These are phyloP conservation scores for Apis florea DNA, from an alignment of 1,140 invertebrate species.

Conservation along the genomic window DNA sequence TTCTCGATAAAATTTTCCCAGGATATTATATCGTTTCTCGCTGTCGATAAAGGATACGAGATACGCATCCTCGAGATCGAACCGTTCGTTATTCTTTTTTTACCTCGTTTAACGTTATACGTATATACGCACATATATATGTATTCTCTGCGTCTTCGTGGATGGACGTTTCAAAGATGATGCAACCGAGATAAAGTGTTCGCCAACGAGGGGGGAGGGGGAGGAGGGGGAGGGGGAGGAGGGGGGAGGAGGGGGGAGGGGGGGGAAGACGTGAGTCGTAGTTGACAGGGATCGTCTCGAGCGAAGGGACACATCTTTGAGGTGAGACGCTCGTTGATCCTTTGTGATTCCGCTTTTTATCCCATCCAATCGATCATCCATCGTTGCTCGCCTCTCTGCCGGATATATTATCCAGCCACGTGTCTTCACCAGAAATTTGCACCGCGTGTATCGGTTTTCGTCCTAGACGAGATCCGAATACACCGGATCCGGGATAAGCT, in stretches of 20 bases:
- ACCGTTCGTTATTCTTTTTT: conserved; percentile 14
- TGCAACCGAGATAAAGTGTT: conserved; percentile 38
- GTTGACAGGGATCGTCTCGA: conserved; percentile 37
- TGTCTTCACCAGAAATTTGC: conserved; percentile 55
- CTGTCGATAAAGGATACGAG: conserved; percentile 16
- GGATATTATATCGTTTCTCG: conserved; percentile 16
- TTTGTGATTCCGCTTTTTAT: conserved; percentile 76
- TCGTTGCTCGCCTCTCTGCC: conserved; percentile 66
- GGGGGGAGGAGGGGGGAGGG: too few relatives aligned
- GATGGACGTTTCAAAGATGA: conserved; percentile 13
- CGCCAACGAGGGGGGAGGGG: conserved; percentile 9
- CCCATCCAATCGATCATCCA: conserved; percentile 78
- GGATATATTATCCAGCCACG: conserved; percentile 53
- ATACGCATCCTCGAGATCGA: not conserved
- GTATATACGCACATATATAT: too few relatives aligned
- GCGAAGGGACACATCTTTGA: conserved; percentile 44
- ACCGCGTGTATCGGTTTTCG: conserved; percentile 54
- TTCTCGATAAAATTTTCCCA: conserved; percentile 40
- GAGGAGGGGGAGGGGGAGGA: too few relatives aligned
- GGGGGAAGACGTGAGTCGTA: conserved; percentile 28
- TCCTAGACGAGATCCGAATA: conserved; percentile 64
- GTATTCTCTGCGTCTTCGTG: not conserved
- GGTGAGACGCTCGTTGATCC: conserved; percentile 73
- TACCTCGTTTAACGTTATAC: conserved; percentile 3
- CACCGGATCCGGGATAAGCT: conserved; percentile 36